Conservation (phyloP, 1,140 invertebrate species). For the Dendrolimus punctatus region DNA sequence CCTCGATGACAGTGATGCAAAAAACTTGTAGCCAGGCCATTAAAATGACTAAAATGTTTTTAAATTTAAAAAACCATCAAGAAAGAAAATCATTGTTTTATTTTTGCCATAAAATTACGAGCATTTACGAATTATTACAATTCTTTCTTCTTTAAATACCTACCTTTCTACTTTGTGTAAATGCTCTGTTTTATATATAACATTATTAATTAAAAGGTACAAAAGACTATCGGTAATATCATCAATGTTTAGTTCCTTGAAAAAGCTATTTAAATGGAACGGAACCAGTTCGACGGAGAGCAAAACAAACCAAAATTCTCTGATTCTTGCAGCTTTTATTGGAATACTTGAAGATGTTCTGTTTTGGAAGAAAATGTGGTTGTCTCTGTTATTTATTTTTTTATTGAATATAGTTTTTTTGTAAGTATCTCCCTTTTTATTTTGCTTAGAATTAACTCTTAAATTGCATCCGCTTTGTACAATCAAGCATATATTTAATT, state of each 20-base stretch:
- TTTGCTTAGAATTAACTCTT: not conserved
- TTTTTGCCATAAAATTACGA: too few species aligned
- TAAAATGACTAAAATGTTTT: too few species aligned
- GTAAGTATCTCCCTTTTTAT: constrained; percentile 32
- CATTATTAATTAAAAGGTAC: too few species aligned
- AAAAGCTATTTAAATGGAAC: constrained; percentile 28
- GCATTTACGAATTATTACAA: too few species aligned
- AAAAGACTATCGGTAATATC: not conserved
- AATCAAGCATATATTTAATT: too few species aligned
- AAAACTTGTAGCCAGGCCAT: too few species aligned
- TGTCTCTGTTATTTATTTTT: constrained; percentile 49
- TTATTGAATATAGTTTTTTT: constrained; percentile 42
- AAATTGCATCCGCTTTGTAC: not conserved
- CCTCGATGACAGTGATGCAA: too few species aligned
- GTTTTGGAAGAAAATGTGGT: constrained; percentile 58
- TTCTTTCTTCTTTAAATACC: too few species aligned
- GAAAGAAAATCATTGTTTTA: too few species aligned
- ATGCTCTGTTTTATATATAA: too few species aligned
- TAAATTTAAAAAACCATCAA: too few species aligned
- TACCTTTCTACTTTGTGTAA: too few species aligned
- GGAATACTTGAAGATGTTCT: constrained; percentile 50
- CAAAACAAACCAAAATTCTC: constrained; percentile 19
- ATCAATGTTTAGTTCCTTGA: constrained; percentile 23
- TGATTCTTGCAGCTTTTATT: constrained; percentile 27
- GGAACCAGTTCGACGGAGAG: constrained; percentile 13